phyloP scores from a whole-genome alignment of 2,888 invertebrate genomes.

The Glomeris marginata region DNA sequence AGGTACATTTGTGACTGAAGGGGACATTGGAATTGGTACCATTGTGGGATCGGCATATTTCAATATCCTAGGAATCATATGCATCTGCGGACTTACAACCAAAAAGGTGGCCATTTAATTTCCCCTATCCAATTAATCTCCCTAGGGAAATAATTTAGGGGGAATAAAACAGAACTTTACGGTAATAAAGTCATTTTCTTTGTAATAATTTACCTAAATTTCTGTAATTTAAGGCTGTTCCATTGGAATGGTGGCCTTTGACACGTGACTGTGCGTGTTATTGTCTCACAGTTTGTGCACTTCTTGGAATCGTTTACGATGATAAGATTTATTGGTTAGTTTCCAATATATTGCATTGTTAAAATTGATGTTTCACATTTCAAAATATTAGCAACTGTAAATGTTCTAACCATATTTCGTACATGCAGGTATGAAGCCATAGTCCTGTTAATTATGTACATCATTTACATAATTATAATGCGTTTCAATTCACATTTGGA shows the following conservation, averaged over 20 bases:
- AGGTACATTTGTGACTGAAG: conserved; percentile 42
- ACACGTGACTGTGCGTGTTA: conserved; percentile 86
- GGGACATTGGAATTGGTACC: conserved; percentile 73
- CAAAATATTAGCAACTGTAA: neutral
- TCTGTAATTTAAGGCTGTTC: conserved; percentile 9
- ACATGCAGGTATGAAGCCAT: conserved; percentile 20
- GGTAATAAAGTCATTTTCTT: no score
- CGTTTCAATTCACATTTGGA: conserved; percentile 18
- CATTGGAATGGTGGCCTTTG: conserved; percentile 85
- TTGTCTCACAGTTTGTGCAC: conserved; percentile 69
- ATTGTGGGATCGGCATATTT: conserved; percentile 77
- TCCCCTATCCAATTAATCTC: neutral
- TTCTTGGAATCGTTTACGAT: conserved; percentile 71
- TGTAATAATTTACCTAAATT: no score
- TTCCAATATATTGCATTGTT: no score
- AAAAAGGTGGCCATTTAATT: conserved; percentile 39
- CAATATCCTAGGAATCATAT: conserved; percentile 70
- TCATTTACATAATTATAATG: conserved; percentile 19
- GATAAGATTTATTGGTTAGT: conserved; percentile 67
- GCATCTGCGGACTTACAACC: conserved; percentile 61
- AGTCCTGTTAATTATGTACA: conserved; percentile 18
- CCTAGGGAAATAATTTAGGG: neutral
- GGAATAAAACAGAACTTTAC: no score
- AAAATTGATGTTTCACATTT: no score
- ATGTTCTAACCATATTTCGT: neutral